These are phyloP conservation scores for Dicerorhinus sumatrensis DNA, from an alignment of 2,113 vertebrate genomes.

Conservation along the genomic window DNA sequence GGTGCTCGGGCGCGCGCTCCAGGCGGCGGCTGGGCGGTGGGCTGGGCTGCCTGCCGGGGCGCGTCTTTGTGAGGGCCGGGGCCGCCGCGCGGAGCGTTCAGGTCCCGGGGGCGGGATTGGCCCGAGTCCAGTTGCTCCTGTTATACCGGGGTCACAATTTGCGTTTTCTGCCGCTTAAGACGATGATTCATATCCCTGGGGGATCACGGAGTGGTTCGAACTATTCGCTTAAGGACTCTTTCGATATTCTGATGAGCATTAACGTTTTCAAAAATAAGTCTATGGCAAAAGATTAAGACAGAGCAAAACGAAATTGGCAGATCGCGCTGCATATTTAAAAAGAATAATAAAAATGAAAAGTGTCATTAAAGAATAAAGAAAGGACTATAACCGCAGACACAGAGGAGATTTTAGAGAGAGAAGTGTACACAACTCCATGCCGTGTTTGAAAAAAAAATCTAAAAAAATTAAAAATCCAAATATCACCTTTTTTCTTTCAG, in stretches of 20 bases:
- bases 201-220: neutral
- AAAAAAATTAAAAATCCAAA: neutral
- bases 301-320: neutral
- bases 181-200: neutral
- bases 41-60: neutral
- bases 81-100: neutral
- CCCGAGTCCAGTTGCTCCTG: neutral
- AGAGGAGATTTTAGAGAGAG: neutral
- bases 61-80: constrained; percentile 48
- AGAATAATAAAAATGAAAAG: neutral
- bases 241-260: constrained; percentile 10
- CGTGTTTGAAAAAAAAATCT: neutral
- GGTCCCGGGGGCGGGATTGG: neutral
- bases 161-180: constrained; percentile 19
- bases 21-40: neutral
- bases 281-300: constrained; percentile 17
- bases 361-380: constrained; percentile 31
- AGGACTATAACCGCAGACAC: neutral
- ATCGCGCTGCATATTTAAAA: neutral
- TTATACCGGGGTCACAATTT: neutral
- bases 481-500: constrained; percentile 14
- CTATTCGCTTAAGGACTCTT: neutral
- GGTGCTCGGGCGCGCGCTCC: neutral
- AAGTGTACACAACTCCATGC: neutral
- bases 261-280: neutral